phyloP scores from a whole-genome alignment of 2,113 vertebrate species.

The Gymnocephalus cernua region DNA sequence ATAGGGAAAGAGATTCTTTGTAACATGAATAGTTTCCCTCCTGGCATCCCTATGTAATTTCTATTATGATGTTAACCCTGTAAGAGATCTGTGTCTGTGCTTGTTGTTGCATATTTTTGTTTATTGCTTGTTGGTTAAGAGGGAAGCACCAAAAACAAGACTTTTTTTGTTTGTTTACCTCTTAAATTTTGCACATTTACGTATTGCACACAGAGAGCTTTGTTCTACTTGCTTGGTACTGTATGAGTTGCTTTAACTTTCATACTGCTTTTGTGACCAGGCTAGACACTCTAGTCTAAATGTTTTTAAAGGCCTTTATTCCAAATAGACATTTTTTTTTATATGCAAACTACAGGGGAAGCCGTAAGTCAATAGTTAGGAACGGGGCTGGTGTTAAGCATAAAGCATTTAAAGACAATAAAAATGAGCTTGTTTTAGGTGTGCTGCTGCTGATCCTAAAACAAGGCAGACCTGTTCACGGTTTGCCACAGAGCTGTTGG shows the following conservation, averaged over 20 bases:
- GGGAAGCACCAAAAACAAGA: neutral
- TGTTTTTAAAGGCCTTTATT: neutral
- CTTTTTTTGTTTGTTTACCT: neutral
- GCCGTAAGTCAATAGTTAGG: neutral
- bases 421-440: constrained; percentile 45
- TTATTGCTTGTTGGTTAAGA: neutral
- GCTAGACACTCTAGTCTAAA: neutral
- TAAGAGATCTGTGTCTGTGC: neutral
- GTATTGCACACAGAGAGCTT: neutral
- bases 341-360: neutral
- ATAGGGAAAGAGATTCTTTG: neutral
- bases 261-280: neutral
- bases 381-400: neutral
- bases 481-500: neutral
- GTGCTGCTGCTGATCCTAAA: constrained; percentile 58
- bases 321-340: neutral
- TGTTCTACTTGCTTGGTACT: neutral
- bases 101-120: constrained; percentile 1
- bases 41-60: neutral
- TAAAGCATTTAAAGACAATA: constrained; percentile 16
- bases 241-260: neutral
- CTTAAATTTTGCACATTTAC: neutral
- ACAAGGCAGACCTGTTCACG: constrained; percentile 83
- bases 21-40: neutral
- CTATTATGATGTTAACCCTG: neutral